Evolutionary conservation across 1,140 invertebrate species (phyloP).

Genomic region (Tetramorium alpestre): DNA sequence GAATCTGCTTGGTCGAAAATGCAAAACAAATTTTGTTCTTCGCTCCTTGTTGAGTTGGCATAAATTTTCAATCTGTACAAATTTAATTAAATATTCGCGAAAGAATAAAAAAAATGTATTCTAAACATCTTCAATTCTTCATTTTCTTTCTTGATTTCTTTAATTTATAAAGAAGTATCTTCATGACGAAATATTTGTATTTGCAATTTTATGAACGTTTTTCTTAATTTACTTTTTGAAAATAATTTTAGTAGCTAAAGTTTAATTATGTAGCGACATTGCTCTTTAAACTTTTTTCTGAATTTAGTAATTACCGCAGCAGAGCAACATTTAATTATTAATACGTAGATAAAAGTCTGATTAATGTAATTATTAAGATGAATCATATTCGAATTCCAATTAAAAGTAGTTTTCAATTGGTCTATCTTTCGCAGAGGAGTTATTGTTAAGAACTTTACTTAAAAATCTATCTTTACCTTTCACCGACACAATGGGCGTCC

Average conservation of each 20-base stretch:
- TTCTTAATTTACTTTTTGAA: conserved; percentile 5
- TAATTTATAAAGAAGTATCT: background rate
- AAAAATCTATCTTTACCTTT: conserved; percentile 46
- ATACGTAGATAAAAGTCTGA: background rate
- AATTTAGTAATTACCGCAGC: background rate
- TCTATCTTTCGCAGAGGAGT: background rate
- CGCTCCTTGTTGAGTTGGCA: background rate
- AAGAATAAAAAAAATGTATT: background rate
- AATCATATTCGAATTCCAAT: background rate
- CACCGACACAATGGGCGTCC: conserved; percentile 3
- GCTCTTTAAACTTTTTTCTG: background rate
- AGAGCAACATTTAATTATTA: background rate
- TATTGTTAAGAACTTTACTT: background rate
- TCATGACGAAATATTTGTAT: background rate
- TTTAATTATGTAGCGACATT: background rate
- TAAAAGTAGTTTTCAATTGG: background rate
- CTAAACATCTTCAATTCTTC: background rate
- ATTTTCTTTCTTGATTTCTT: background rate
- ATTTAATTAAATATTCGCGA: background rate
- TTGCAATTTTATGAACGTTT: background rate
- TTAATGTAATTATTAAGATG: background rate
- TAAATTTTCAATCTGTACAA: background rate
- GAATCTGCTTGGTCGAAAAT: conserved; percentile 17
- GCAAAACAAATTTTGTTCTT: background rate
- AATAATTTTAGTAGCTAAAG: background rate